phyloP scores from a whole-genome alignment of 2,113 vertebrate genomes.

The Talpa occidentalis region DNA sequence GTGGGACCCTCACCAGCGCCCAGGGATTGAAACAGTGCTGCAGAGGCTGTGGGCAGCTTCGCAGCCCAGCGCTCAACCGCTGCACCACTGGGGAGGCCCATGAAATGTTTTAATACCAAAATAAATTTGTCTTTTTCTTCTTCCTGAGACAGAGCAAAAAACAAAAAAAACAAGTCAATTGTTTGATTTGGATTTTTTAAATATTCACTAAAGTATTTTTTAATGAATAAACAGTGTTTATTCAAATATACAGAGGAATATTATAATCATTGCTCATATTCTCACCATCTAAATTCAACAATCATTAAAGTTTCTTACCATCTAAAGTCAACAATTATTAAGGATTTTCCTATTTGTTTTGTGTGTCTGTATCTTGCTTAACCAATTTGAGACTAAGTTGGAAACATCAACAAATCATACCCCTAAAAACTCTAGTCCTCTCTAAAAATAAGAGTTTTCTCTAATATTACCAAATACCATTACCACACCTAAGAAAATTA shows the following conservation, averaged over 20 bases:
- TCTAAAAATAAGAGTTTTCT: conserved; percentile 29
- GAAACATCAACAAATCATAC: not conserved
- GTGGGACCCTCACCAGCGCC: no score
- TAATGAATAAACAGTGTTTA: not conserved
- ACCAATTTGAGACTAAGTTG: not conserved
- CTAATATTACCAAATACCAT: not conserved
- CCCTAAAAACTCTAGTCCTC: not conserved
- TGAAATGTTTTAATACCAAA: conserved; percentile 38
- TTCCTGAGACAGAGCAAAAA: not conserved
- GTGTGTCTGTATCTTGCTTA: not conserved
- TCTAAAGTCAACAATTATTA: not conserved
- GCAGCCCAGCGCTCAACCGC: no score
- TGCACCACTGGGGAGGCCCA: no score
- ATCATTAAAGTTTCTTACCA: not conserved
- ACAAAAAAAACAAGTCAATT: not conserved
- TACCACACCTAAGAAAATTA: conserved; percentile 12
- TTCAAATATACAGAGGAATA: conserved; percentile 33
- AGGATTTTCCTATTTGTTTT: not conserved
- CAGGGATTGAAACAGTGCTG: no score
- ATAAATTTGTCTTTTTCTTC: conserved; percentile 28
- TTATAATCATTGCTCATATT: not conserved
- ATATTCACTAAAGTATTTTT: not conserved
- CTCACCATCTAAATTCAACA: not conserved
- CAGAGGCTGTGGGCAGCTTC: no score
- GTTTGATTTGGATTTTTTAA: conserved; percentile 2